phyloP scores from a whole-genome alignment of 2,888 invertebrate species.

The Drosophila setosimentum region DNA sequence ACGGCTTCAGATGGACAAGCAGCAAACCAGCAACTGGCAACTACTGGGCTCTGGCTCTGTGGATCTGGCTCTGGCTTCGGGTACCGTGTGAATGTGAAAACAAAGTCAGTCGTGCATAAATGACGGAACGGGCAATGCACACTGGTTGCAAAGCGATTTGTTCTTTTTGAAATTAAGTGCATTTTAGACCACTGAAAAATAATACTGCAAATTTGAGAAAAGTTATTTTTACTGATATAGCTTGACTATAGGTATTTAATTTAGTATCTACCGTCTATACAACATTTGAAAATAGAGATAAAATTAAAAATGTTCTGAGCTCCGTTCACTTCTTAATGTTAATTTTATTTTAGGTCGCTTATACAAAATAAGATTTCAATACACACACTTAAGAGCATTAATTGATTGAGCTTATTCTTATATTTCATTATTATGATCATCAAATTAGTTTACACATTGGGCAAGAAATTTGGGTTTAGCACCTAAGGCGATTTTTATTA shows the following conservation, averaged over 20 bases:
- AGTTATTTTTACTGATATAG: background rate
- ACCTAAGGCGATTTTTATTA: conserved; percentile 10
- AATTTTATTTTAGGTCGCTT: background rate
- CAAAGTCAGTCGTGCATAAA: conserved; percentile 82
- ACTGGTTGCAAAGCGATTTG: conserved; percentile 47
- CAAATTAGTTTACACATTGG: background rate
- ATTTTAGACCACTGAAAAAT: background rate
- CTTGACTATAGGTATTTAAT: background rate
- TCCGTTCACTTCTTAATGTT: background rate
- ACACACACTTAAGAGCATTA: too few relatives aligned
- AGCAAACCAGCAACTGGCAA: conserved; percentile 52
- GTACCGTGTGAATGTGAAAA: conserved; percentile 81
- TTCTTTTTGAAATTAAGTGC: background rate
- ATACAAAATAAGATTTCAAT: background rate
- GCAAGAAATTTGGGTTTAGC: background rate
- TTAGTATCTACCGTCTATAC: too few relatives aligned
- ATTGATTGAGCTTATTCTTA: background rate
- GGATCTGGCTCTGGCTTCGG: conserved; percentile 54
- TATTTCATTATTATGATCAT: conserved; percentile 23
- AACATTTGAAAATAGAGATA: background rate
- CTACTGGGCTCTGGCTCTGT: conserved; percentile 67
- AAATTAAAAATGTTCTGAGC: background rate
- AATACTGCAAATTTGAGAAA: background rate
- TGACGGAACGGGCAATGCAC: conserved; percentile 72
- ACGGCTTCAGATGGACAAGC: conserved; percentile 66